phyloP scores from a whole-genome alignment of 2,888 invertebrate genomes.

The Acanthococcus lagerstroemiae region DNA sequence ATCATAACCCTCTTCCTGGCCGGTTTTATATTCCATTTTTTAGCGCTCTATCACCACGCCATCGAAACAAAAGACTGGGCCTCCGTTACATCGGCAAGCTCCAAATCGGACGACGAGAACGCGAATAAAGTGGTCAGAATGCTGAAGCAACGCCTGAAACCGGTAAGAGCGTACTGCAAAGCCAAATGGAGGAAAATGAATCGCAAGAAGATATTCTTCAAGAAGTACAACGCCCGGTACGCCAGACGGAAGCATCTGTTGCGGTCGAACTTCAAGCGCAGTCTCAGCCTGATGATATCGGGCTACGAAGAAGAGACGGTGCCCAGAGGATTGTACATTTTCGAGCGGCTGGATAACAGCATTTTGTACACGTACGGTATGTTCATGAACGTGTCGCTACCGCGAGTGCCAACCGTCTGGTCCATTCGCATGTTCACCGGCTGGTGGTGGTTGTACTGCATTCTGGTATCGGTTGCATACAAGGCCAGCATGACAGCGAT shows the following conservation, averaged over 20 bases:
- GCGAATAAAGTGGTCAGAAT: neutral
- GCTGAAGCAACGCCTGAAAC: neutral
- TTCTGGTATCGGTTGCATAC: conserved; percentile 67
- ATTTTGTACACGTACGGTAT: conserved; percentile 71
- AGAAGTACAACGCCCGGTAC: neutral
- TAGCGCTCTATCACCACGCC: conserved; percentile 50
- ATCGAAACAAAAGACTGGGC: conserved; percentile 29
- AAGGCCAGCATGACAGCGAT: conserved; percentile 77
- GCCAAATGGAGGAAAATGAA: neutral
- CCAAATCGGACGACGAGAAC: neutral
- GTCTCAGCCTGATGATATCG: neutral
- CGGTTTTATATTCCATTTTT: conserved; percentile 53
- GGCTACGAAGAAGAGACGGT: neutral
- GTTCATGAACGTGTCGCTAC: conserved; percentile 66
- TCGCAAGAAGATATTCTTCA: conserved; percentile 2
- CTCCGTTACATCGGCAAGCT: neutral
- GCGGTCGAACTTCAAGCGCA: neutral
- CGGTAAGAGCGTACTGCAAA: neutral
- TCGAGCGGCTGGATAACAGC: conserved; percentile 61
- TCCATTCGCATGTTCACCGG: conserved; percentile 69
- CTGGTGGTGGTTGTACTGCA: conserved; percentile 79
- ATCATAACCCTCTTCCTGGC: conserved; percentile 56
- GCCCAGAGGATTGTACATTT: conserved; percentile 52
- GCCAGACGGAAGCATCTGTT: neutral
- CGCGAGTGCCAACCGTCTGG: conserved; percentile 67